Conservation (phyloP, 1,140 invertebrate genomes). For the Aethina tumida region DNA sequence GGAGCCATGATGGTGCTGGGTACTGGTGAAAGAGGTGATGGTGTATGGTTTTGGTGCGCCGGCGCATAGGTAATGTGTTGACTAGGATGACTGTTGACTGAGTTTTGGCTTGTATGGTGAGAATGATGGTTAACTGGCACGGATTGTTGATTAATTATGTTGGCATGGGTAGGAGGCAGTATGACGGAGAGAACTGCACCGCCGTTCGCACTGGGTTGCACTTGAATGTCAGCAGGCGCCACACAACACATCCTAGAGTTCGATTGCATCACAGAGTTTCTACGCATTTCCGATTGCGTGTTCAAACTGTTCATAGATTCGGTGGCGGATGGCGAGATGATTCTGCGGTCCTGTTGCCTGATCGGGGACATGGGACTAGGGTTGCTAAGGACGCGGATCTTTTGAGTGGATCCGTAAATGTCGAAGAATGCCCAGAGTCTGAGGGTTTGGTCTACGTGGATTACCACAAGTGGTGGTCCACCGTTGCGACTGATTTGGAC, state of each 20-base stretch:
- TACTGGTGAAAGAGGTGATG: slow-evolving; percentile 11
- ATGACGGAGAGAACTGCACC: slow-evolving; percentile 70
- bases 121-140: slow-evolving; percentile 21
- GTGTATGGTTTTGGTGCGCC: slow-evolving; percentile 13
- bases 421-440: slow-evolving; percentile 92
- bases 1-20: slow-evolving; percentile 17
- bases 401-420: slow-evolving; percentile 87
- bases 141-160: slow-evolving; percentile 32
- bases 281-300: slow-evolving; percentile 29
- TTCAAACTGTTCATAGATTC: slow-evolving; percentile 44
- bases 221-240: slow-evolving; percentile 47
- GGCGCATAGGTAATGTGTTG: slow-evolving; percentile 21
- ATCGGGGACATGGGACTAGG: slow-evolving; percentile 28
- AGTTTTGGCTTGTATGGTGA: slow-evolving; percentile 26
- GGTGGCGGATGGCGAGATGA: slow-evolving; percentile 32
- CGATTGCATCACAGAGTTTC: slow-evolving; percentile 17
- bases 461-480: slow-evolving; percentile 67
- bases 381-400: slow-evolving; percentile 60
- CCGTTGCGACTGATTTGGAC: slow-evolving; percentile 84
- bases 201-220: slow-evolving; percentile 49
- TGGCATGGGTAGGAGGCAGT: slow-evolving; percentile 50
- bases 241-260: slow-evolving; percentile 39
- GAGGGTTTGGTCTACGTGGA: slow-evolving; percentile 88
- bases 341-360: slow-evolving; percentile 25
- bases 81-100: slow-evolving; percentile 26